Percentiles rank a stretch among this genome's conserved stretches.
Conservation (phyloP, 2,797 vertebrate genomes). For the Cuniculus paca region DNA sequence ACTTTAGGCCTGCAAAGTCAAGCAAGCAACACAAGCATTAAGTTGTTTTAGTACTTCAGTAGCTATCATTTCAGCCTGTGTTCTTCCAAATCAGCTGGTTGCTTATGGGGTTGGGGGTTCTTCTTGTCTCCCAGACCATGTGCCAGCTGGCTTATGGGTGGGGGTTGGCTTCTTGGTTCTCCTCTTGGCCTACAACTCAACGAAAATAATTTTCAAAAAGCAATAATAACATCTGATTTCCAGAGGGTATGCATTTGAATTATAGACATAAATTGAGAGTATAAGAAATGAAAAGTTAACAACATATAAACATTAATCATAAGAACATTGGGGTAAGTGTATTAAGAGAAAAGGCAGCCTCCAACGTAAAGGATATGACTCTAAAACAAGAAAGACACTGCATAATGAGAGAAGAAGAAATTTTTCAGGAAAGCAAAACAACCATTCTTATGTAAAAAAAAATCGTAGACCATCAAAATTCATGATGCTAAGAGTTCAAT, state of each 20-base stretch:
- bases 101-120: too few species aligned
- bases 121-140: too few species aligned
- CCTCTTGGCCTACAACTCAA: too few species aligned
- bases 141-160: too few species aligned
- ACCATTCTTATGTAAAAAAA: background rate
- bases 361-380: background rate
- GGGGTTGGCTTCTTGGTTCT: too few species aligned
- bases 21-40: too few species aligned
- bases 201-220: background rate
- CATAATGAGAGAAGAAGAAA: background rate
- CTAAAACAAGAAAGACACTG: background rate
- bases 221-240: background rate
- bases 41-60: too few species aligned
- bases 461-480: background rate
- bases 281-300: background rate
- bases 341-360: background rate
- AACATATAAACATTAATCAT: background rate
- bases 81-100: too few species aligned
- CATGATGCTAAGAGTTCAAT: background rate
- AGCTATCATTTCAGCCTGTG: too few species aligned
- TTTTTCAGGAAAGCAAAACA: background rate
- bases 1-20: too few species aligned
- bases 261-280: background rate
- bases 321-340: background rate
- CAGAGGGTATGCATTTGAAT: background rate